Evolutionary conservation across 64 coral and sea anemone species (phyloP), one percentile per base, ranked within the genome.

Genomic region (Catalaphyllia jardinei): DNA sequence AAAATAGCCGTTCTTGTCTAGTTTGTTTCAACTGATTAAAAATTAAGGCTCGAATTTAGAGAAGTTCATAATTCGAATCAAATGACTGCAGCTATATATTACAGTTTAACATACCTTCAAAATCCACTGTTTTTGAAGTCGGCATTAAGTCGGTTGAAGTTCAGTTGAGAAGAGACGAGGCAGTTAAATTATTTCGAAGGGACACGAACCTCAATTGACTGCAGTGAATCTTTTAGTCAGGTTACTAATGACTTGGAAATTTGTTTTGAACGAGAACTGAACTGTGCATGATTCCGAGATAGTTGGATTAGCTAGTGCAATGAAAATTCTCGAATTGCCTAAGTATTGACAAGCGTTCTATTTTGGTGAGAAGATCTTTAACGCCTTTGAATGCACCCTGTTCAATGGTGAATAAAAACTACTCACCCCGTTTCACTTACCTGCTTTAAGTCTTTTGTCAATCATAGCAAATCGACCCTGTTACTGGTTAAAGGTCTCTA

Each of bases 381-480:
- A 52, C 62, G 62, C 62, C 39, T 51, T 8, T 85, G 22, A 38
- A 28, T 71, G 20, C 27, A 2, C 61, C 9, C 29, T 83, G 30
- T 81, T 77, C n/a, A 30, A 3, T 11, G 33, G 31, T 83, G 18
- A 83, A 6, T 71, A 15, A 25, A 50, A 52, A 35, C 24, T 42
- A 85, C 18, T 67, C 62, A 85, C 81, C 81, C 63, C 10, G 25
- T 69, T 50, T 29, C 35, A 71, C 81, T 71, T 18, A 85, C 81
- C 81, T 85, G 81, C 29, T 64, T n/a, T 49, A 28, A 51, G 11
- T 18, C 35, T 39, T 38, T 85, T 85, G 62, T 85, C 31, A 28
- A 24, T 28, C 35, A 38, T 51, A 19, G 39, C 2, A 71, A 39
- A 2, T 67, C 35, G 20, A 24, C 39, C 42, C 30, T 18, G 19